Evolutionary conservation across 2,113 vertebrate species (phyloP), one percentile per base, ranked within the genome.

Genomic region (Melanotaenia duboulayi): DNA sequence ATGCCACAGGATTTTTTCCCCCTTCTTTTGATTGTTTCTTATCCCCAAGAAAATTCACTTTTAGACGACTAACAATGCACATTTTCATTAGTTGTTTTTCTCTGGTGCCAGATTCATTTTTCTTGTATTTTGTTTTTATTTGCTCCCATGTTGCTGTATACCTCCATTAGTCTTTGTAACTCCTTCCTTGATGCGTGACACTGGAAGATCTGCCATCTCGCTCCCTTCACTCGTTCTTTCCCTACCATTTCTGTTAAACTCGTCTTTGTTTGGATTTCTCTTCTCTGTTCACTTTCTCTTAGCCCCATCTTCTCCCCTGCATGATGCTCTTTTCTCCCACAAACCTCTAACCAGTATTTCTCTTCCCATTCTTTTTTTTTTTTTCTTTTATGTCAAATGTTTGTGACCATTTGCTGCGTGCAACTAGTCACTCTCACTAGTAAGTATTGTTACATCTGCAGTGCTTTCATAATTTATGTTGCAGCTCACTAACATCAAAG

Each of bases 371-470:
- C 62, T 67, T 51, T 5, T 32, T 37, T 64, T 64, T 35, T 35
- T 35, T 35, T 35, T 35, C 8, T 35, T 35, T 35, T 35, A 25
- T 80, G 69, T 86, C 61, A 44, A 72, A 71, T 85, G 66, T 88
- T 80, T 65, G 73, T 89, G 82, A 83, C 71, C 8, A 39, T 82
- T 85, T 86, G 78, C 82, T 35, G 10, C 74, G 74, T 88, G 89
- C 91, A 82, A 44, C 75, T 80, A 73, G 76, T 84, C 86, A 76
- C 78, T 80, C 72, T 80, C 72, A 48, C 75, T 91, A 90, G 92
- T 92, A 90, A 93, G 91, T 93, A 92, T 89, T 80, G 79, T 76
- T 71, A 74, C 48, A 16, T 85, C 79, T 85, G 82, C 66, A 79
- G 52, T 85, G 83, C 84, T 91, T 83, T 71, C 25, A 48, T 81